These are phyloP conservation scores for Clarias fuscus DNA, from an alignment of 2,797 vertebrate genomes.

Conservation along the genomic window DNA sequence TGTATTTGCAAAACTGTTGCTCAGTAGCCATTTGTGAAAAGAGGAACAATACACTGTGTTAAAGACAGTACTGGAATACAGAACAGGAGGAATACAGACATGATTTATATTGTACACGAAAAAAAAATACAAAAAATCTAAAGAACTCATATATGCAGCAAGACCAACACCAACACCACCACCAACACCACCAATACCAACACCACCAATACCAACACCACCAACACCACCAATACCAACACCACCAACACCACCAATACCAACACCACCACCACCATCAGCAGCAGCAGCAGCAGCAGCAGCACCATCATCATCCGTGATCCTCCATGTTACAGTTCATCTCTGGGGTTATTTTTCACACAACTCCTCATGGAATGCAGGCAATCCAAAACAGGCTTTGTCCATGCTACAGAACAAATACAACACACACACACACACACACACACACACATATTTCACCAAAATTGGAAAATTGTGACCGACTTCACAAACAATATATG, in stretches of 20 bases:
- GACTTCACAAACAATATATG: background rate
- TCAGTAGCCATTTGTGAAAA: background rate
- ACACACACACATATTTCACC: background rate
- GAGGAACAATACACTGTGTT: background rate
- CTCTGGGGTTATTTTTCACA: constrained; percentile 13
- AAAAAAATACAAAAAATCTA: background rate
- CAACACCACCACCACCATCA: background rate
- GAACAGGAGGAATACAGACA: background rate
- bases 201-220: background rate
- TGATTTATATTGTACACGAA: background rate
- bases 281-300: background rate
- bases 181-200: too few relatives aligned
- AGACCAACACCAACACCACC: too few relatives aligned
- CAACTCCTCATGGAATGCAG: constrained; percentile 24
- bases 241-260: background rate
- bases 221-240: background rate
- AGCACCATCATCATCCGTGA: background rate
- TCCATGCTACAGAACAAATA: constrained; percentile 17
- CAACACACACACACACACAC: constrained; percentile 3
- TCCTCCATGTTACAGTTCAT: constrained; percentile 37
- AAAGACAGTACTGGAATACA: background rate
- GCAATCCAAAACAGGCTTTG: constrained; percentile 13
- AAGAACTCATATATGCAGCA: background rate
- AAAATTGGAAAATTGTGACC: background rate
- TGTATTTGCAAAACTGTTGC: too few relatives aligned